Conservation (phyloP, 53 echinoderm and acorn worm genomes). For the Echinarachnius parma region DNA sequence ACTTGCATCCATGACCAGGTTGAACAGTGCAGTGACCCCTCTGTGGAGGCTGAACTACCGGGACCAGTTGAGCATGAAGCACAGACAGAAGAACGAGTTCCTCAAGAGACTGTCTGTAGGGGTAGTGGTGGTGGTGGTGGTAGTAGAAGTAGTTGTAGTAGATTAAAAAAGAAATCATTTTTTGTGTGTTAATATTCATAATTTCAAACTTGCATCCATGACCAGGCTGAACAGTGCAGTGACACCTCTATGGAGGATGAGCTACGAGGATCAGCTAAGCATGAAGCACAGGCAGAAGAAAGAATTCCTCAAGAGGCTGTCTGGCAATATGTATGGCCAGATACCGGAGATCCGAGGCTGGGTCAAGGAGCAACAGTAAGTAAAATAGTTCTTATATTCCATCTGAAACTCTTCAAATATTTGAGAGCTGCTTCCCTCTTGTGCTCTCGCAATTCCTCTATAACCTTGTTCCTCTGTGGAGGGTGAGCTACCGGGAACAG, state of each 20-base stretch:
- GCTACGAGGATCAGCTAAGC: slow-evolving; percentile 74
- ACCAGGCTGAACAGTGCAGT: slow-evolving; percentile 71
- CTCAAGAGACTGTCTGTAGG: slow-evolving; percentile 45
- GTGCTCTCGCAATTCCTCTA: not conserved
- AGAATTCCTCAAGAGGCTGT: slow-evolving; percentile 60
- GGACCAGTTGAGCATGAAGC: slow-evolving; percentile 70
- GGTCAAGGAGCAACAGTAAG: slow-evolving; percentile 57
- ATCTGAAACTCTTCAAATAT: too few species aligned
- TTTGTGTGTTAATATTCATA: not conserved
- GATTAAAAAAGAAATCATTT: not conserved
- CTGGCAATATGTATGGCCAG: slow-evolving; percentile 32
- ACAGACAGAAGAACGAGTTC: slow-evolving; percentile 61
- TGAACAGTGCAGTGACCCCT: slow-evolving; percentile 77
- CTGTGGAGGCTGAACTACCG: slow-evolving; percentile 70
- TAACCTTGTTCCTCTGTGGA: not conserved
- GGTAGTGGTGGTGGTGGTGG: too few species aligned
- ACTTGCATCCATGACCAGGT: slow-evolving; percentile 17
- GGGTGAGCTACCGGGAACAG: not conserved
- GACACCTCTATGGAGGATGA: slow-evolving; percentile 68
- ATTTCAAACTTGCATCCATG: not conserved
- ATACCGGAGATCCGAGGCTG: slow-evolving; percentile 48
- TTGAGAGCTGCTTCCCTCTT: too few species aligned
- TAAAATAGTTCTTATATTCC: too few species aligned
- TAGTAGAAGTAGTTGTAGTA: too few species aligned
- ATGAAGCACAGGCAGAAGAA: slow-evolving; percentile 59